Evolutionary conservation across 2,113 vertebrate species (phyloP).

Genomic region (Notarius lentiginosus): DNA sequence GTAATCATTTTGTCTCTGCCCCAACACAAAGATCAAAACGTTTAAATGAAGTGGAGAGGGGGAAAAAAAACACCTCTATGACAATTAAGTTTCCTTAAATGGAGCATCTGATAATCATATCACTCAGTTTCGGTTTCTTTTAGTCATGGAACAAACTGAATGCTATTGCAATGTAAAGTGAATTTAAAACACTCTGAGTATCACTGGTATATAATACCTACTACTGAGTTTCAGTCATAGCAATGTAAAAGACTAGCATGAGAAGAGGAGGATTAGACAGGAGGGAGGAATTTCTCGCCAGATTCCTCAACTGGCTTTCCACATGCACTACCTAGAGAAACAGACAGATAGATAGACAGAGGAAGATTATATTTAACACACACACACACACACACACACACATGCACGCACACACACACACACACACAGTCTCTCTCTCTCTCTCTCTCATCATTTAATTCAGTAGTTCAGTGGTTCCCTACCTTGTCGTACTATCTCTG

Average conservation of each 20-base stretch:
- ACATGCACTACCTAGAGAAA: slow-evolving; percentile 57
- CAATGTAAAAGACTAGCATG: not conserved
- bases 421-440: too few relatives aligned
- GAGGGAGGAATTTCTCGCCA: slow-evolving; percentile 57
- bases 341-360: slow-evolving; percentile 2
- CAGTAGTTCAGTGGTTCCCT: not conserved
- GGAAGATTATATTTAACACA: not conserved
- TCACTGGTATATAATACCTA: slow-evolving; percentile 42
- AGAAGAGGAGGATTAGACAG: slow-evolving; percentile 32
- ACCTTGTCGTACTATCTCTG: slow-evolving; percentile 38
- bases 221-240: not conserved
- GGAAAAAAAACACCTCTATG: not conserved
- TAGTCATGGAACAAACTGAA: not conserved
- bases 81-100: not conserved
- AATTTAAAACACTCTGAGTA: not conserved
- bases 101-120: not conserved
- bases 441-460: not conserved
- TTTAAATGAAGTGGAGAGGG: not conserved
- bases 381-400: too few relatives aligned
- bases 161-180: not conserved
- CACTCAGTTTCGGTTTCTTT: slow-evolving; percentile 9
- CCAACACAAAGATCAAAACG: not conserved
- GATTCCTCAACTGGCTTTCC: slow-evolving; percentile 71
- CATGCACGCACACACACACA: not conserved
- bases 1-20: not conserved